Evolutionary conservation across 2,888 invertebrate genomes (phyloP).

Genomic region (Perizoma affinitatum): DNA sequence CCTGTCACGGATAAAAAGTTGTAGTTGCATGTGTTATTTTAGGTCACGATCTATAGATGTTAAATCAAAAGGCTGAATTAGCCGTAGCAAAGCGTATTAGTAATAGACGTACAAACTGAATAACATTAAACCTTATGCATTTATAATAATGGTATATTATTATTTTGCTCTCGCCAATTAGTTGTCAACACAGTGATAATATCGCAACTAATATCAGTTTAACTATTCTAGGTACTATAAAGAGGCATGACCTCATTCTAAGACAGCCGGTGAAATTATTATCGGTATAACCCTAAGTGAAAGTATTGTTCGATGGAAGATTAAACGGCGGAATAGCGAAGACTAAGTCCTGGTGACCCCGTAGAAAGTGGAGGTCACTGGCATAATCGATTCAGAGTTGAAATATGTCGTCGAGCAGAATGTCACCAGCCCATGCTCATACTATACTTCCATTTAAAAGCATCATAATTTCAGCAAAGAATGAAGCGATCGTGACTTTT

Average conservation of each 20-base stretch:
- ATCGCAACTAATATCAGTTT: neutral
- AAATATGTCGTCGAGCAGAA: conserved; percentile 54
- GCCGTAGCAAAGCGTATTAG: too few relatives aligned
- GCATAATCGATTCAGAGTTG: conserved; percentile 61
- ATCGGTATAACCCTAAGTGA: conserved; percentile 37
- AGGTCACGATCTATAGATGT: too few relatives aligned
- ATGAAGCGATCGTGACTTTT: conserved; percentile 25
- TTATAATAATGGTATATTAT: too few relatives aligned
- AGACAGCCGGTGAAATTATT: conserved; percentile 29
- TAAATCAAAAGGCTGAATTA: too few relatives aligned
- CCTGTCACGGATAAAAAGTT: too few relatives aligned
- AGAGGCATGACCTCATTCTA: conserved; percentile 20
- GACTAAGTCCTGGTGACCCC: conserved; percentile 40
- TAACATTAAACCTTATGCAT: too few relatives aligned
- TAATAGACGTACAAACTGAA: too few relatives aligned
- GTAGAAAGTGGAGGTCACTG: conserved; percentile 44
- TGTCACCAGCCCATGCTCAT: conserved; percentile 42
- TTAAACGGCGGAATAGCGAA: conserved; percentile 40
- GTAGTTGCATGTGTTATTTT: too few relatives aligned
- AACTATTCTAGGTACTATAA: neutral
- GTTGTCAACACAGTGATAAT: conserved; percentile 2
- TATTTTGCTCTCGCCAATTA: too few relatives aligned
- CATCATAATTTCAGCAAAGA: conserved; percentile 50
- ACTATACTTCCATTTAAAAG: conserved; percentile 58
- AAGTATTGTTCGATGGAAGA: conserved; percentile 41